Base-by-base conservation (phyloP, 2,888 invertebrate species). In the Icerya purchasi region DNA sequence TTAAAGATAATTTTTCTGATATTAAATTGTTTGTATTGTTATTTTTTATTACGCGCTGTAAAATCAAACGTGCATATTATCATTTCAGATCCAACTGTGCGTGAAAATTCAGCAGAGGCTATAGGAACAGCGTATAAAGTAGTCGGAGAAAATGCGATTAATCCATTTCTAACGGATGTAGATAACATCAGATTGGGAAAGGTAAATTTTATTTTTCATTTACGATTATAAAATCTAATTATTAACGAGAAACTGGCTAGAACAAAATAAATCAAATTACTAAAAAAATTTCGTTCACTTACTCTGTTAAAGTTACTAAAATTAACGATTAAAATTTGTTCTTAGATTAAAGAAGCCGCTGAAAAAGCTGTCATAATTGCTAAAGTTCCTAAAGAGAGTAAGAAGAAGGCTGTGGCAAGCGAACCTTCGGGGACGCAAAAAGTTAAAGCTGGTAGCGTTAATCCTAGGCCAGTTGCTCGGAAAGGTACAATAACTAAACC, bases 61-160 rank as follows among this genome's bases (percentile, higher is more conserved):
- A n/a, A n/a, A n/a, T n/a, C n/a, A n/a, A n/a, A n/a, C n/a, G n/a
- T n/a, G n/a, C n/a, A n/a, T n/a, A 20, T 53, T 53, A 10, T 18
- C 10, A 8, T 8, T 8, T 20, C 77, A 75, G 93, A 96, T 75
- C 89, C 90, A 0, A 78, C 79, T 1, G 97, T 97, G 0, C 77
- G 97, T 67, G 97, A 98, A 69, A 84, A 86, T 61, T 84, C 93
- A 0, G 90, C 90, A 0, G 88, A 91, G 69, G 94, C 96, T 0
- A 72, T 98, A 19, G 98, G 97, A 10, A 93, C 92, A 0, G 82
- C 91, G 1, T 84, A 92, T 75, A 94, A 93, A 72, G 78, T 94
- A 2, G 86, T 96, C 14, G 88, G 94, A 1, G 96, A 97, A 68
- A 93, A 92, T 72, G 80, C 82, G 50, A 82, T 97, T 61, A 78